phyloP scores from a whole-genome alignment of 2,888 invertebrate species.

The Petrolisthes manimaculis region DNA sequence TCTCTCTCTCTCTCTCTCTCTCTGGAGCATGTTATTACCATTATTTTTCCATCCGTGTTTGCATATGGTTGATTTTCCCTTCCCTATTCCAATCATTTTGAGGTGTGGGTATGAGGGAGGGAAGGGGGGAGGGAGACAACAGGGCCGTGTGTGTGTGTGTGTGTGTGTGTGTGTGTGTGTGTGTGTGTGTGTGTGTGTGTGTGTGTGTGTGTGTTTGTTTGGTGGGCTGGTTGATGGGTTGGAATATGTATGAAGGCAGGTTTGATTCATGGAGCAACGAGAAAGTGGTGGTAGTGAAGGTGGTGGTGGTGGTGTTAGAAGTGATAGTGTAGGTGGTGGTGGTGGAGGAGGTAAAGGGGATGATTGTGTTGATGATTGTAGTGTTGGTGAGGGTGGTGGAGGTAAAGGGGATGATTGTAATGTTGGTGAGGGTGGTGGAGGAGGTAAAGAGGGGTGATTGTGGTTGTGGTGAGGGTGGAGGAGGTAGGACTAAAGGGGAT shows the following conservation, averaged over 20 bases:
- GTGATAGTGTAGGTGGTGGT: too few relatives aligned
- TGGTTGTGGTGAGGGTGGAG: background rate
- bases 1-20: too few relatives aligned
- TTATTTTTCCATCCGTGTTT: too few relatives aligned
- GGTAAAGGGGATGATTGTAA: too few relatives aligned
- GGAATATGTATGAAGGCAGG: slow-evolving; percentile 9
- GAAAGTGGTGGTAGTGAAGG: background rate
- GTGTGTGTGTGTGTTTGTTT: slow-evolving; percentile 1
- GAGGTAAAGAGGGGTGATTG: too few relatives aligned
- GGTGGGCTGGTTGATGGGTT: slow-evolving; percentile 7
- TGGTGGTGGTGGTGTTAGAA: too few relatives aligned
- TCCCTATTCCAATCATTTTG: too few relatives aligned
- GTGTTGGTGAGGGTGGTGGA: background rate
- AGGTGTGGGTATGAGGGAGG: too few relatives aligned
- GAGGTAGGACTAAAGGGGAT: background rate
- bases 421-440: background rate
- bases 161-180: background rate
- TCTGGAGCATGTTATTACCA: too few relatives aligned
- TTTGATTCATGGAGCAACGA: background rate
- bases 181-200: background rate
- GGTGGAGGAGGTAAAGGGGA: background rate
- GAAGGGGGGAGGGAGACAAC: too few relatives aligned
- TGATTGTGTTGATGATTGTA: background rate
- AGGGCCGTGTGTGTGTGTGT: too few relatives aligned
- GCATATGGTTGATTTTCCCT: too few relatives aligned